Conservation (phyloP, 2,888 invertebrate species). For the Charanyca ferruginea region DNA sequence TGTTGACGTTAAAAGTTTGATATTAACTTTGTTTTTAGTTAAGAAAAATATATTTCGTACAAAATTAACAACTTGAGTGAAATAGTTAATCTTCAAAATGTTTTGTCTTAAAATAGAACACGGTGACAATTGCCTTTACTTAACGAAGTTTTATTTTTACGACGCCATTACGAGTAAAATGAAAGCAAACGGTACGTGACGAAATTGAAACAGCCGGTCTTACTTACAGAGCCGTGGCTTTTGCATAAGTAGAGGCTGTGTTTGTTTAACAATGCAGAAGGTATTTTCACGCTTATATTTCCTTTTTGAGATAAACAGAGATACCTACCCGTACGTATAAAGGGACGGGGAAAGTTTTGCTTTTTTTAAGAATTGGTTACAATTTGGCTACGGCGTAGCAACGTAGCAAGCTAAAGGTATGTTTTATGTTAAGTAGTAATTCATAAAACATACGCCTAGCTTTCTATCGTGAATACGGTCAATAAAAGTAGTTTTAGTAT, state of each 20-base stretch:
- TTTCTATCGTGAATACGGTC: too few species aligned
- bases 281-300: constrained; percentile 53
- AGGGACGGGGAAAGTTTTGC: not conserved
- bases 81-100: constrained; percentile 48
- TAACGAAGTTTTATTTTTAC: constrained; percentile 63
- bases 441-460: too few species aligned
- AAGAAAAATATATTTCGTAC: constrained; percentile 22
- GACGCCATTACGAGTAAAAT: constrained; percentile 63
- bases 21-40: constrained; percentile 10
- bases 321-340: constrained; percentile 3
- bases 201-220: constrained; percentile 64
- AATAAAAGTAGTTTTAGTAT: too few species aligned
- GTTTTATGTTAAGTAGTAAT: too few species aligned
- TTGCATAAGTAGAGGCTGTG: constrained; percentile 50
- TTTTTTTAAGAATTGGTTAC: not conserved
- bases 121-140: constrained; percentile 59
- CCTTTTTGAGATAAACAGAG: constrained; percentile 36
- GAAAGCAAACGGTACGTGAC: constrained; percentile 67
- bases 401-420: constrained; percentile 23
- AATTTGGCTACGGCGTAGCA: constrained; percentile 32
- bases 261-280: constrained; percentile 55
- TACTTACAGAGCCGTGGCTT: constrained; percentile 60
- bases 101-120: constrained; percentile 56
- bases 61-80: constrained; percentile 37
- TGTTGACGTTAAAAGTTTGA: constrained; percentile 31